Base-by-base conservation (phyloP, 1,140 invertebrate species). In the Belonocnema kinseyi region DNA sequence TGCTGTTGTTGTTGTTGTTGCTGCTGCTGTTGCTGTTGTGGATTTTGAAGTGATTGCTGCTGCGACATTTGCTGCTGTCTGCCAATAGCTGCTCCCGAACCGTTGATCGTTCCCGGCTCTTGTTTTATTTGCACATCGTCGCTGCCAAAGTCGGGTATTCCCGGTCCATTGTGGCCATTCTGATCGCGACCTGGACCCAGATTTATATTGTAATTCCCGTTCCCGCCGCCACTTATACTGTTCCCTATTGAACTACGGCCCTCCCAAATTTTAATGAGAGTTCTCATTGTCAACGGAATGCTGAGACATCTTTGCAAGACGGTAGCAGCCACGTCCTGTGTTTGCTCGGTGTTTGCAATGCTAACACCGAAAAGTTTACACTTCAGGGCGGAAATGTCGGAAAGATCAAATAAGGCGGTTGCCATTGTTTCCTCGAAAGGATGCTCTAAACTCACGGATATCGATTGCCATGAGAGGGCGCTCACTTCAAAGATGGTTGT, bases 391-490 rank as follows among this genome's bases (percentile, higher is more conserved):
- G 95, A 95, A 13, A 96, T 94, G 84, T 98, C 97, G 14, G 94
- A 93, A 40, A 99, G 89, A 88, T 98, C 95, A 75, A 99, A 92
- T 86, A 99, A 97, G 16, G 96, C 96, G 0, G 97, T 98, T 0
- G 97, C 96, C 93, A 99, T 95, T 77, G 95, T 96, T 88, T 98
- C 97, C 85, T 98, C 96, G 40, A 96, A 92, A 0, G 98, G 98
- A 92, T 99, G 97, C 88, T 99, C 97, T 88, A 99, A 94, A 50
- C 96, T 96, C 6, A 99, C 94, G 16, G 96, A 96, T 73, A 99
- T 94, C 87, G 97, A 96, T 75, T 97, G 95, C 92, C 95, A 96
- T 0, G 97, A 97, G 4, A 98, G 90, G 8, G 97, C 96, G 82
- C 95, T 97, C 79, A 99, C 94, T 92, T 99, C 98, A 87, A 99